These are phyloP conservation scores for Dipodomys spectabilis DNA, from an alignment of 2,113 vertebrate genomes.

Conservation along the genomic window DNA sequence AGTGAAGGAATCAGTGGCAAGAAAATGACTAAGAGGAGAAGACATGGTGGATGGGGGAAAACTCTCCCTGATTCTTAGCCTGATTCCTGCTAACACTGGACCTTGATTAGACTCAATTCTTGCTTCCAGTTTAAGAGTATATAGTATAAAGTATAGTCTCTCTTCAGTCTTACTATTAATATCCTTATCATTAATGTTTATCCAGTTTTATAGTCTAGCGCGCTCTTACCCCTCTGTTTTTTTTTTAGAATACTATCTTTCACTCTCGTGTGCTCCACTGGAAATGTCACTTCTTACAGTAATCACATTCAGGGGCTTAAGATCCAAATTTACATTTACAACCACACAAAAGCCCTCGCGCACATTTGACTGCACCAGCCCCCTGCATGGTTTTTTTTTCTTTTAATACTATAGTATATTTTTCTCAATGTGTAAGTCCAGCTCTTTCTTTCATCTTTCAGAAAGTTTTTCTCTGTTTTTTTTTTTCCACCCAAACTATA, in stretches of 20 bases:
- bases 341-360: background rate
- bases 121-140: background rate
- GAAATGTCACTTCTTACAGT: background rate
- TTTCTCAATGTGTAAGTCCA: background rate
- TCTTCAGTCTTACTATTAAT: background rate
- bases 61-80: background rate
- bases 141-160: accelerated
- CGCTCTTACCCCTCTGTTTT: background rate
- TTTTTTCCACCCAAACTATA: background rate
- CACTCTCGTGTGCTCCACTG: background rate
- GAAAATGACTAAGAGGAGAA: background rate
- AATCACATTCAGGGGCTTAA: background rate
- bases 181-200: background rate
- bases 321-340: constrained; percentile 1
- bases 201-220: background rate
- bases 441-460: background rate
- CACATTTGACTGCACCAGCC: background rate
- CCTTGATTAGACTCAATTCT: background rate
- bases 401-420: background rate
- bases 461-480: background rate
- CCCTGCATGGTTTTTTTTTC: background rate
- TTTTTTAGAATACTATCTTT: background rate
- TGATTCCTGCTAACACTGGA: background rate
- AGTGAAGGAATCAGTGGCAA: background rate
- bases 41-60: background rate